These are phyloP conservation scores for Drosophila hydei DNA, from an alignment of 1,140 invertebrate genomes.

Conservation along the genomic window DNA sequence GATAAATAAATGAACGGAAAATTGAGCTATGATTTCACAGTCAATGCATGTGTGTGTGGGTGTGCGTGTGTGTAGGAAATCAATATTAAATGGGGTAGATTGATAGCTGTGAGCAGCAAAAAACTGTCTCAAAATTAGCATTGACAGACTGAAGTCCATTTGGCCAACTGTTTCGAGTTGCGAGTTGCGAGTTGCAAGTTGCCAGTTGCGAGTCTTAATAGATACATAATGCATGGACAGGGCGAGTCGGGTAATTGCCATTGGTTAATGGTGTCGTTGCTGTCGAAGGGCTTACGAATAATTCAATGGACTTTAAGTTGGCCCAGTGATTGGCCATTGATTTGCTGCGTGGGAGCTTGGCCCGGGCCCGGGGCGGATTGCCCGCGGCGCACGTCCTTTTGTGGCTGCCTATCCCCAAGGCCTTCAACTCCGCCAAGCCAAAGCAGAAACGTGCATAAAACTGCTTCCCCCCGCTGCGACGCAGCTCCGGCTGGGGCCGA, in stretches of 20 bases:
- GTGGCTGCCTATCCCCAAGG: constrained; percentile 9
- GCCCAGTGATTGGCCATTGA: constrained; percentile 36
- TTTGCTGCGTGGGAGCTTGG: no score
- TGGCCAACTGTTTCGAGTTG: not conserved
- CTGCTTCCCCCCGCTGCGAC: no score
- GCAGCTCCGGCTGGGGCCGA: no score
- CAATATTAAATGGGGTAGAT: not conserved
- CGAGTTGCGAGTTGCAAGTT: not conserved
- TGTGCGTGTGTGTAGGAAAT: not conserved
- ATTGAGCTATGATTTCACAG: no score
- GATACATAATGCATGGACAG: not conserved
- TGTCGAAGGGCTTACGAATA: not conserved
- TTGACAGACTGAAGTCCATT: not conserved
- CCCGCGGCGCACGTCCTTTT: constrained; percentile 10
- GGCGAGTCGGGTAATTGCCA: not conserved
- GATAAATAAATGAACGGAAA: no score
- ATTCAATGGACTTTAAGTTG: constrained; percentile 42
- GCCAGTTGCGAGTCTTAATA: not conserved
- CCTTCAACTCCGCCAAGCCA: not conserved
- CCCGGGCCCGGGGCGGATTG: not conserved
- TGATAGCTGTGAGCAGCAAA: not conserved
- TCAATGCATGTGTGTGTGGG: not conserved
- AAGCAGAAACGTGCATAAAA: no score
- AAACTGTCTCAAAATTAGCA: not conserved
- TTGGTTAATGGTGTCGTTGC: constrained; percentile 9